phyloP scores from a whole-genome alignment of 1,140 invertebrate genomes.

The Megalopta genalis region DNA sequence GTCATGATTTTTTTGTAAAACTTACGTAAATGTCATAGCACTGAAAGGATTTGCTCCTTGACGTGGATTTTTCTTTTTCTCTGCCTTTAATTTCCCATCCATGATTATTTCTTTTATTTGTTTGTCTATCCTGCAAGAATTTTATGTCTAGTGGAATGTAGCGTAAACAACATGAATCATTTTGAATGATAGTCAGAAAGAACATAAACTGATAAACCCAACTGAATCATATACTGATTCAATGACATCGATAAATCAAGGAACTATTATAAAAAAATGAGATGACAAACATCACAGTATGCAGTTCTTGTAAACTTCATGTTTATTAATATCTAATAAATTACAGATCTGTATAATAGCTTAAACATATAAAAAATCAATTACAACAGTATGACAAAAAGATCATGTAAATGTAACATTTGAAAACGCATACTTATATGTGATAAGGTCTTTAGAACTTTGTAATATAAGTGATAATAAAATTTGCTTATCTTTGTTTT shows the following conservation, averaged over 20 bases:
- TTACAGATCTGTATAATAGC: too few relatives aligned
- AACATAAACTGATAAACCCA: neutral
- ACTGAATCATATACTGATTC: too few relatives aligned
- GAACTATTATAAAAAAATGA: too few relatives aligned
- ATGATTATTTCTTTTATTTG: conserved; percentile 63
- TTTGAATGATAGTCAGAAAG: neutral
- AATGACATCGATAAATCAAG: too few relatives aligned
- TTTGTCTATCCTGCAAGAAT: conserved; percentile 23
- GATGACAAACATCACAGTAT: too few relatives aligned
- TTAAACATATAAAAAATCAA: neutral
- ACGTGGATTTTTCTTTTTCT: conserved; percentile 80
- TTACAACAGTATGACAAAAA: neutral
- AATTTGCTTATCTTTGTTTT: neutral
- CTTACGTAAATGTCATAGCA: conserved; percentile 81
- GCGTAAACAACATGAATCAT: neutral
- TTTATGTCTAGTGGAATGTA: neutral
- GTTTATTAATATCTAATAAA: too few relatives aligned
- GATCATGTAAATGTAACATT: neutral
- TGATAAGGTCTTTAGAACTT: neutral
- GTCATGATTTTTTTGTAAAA: conserved; percentile 29
- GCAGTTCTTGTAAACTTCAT: too few relatives aligned
- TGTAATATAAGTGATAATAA: too few relatives aligned
- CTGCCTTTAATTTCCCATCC: conserved; percentile 76
- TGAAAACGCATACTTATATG: neutral
- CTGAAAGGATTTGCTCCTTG: conserved; percentile 81